These are phyloP conservation scores for Allobates femoralis DNA, from an alignment of 2,797 vertebrate genomes.

Conservation along the genomic window DNA sequence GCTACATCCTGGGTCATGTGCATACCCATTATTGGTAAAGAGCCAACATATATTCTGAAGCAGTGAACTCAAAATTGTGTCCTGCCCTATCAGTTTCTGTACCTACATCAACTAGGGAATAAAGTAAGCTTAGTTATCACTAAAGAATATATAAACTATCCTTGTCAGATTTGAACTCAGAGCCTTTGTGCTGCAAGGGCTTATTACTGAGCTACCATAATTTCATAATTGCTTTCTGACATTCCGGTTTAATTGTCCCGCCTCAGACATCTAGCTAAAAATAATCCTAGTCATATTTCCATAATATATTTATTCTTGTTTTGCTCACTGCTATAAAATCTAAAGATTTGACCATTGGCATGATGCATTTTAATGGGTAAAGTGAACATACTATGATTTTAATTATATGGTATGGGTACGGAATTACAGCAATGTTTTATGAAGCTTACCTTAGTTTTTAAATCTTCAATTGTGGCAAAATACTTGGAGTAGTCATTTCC, in stretches of 20 bases:
- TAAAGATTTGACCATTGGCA: not conserved
- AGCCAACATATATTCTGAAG: not conserved
- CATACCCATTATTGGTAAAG: not conserved
- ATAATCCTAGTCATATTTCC: not conserved
- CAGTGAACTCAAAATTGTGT: not conserved
- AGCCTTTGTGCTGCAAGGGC: not conserved
- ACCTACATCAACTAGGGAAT: not conserved
- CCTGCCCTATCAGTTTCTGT: not conserved
- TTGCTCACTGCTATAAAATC: not conserved
- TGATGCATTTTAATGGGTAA: not conserved
- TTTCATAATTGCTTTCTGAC: not conserved
- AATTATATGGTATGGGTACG: not conserved
- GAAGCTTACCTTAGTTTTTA: slow-evolving; percentile 45
- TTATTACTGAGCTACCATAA: not conserved
- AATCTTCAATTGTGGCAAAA: slow-evolving; percentile 46
- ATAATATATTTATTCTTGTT: not conserved
- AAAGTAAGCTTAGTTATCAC: not conserved
- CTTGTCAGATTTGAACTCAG: not conserved
- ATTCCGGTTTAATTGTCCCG: not conserved
- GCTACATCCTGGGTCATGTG: not conserved
- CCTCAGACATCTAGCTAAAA: not conserved
- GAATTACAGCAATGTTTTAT: not conserved
- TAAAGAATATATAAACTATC: not conserved
- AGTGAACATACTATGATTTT: not conserved
- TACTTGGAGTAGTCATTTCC: slow-evolving; percentile 49